phyloP scores from a whole-genome alignment of 2,797 vertebrate species.

The Myiotriccus ornatus region DNA sequence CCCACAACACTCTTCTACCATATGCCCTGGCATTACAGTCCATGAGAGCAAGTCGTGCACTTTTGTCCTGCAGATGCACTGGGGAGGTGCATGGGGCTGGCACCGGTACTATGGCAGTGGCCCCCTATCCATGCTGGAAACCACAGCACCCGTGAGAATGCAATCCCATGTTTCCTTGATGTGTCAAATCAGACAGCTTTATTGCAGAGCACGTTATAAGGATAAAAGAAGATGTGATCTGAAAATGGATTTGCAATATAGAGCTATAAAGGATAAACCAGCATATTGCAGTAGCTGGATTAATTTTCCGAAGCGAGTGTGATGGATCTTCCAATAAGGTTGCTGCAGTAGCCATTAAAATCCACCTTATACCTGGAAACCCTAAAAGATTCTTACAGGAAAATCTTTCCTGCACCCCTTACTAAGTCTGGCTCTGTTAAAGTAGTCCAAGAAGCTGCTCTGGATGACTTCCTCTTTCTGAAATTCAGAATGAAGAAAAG shows the following conservation, averaged over 20 bases:
- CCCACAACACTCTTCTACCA: not conserved
- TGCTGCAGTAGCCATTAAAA: not conserved
- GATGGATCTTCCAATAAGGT: not conserved
- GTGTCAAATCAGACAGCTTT: not conserved
- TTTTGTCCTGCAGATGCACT: not conserved
- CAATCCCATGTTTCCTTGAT: not conserved
- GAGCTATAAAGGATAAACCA: not conserved
- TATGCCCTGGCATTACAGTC: not conserved
- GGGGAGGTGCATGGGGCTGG: not conserved
- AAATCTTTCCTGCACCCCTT: not conserved
- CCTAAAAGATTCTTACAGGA: not conserved
- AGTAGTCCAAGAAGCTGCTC: not conserved
- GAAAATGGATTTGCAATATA: not conserved
- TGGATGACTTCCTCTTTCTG: not conserved
- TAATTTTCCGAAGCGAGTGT: not conserved
- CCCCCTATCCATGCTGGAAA: not conserved
- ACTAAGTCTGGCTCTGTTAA: not conserved
- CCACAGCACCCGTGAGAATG: fast-evolving
- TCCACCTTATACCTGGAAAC: not conserved
- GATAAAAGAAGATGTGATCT: not conserved
- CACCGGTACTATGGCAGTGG: not conserved
- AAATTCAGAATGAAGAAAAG: not conserved
- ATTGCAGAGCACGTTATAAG: not conserved
- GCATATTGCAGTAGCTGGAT: not conserved
- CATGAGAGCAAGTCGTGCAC: not conserved